These are phyloP conservation scores for Arnoldichthys spilopterus DNA, from an alignment of 2,797 vertebrate species.

Conservation along the genomic window DNA sequence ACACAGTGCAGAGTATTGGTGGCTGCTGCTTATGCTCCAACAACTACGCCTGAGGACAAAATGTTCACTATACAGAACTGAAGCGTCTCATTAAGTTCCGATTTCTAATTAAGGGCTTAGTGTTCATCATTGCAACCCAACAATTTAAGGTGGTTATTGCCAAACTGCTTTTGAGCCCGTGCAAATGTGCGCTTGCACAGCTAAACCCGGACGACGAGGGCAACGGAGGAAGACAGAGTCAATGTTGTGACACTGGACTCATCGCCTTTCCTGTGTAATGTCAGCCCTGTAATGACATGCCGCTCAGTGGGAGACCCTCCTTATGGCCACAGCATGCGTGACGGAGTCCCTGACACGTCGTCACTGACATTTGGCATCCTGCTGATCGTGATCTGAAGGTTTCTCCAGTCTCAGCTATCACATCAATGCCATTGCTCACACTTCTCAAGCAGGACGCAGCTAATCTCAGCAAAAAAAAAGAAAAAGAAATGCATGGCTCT, in stretches of 20 bases:
- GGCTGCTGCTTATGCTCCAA: constrained; percentile 16
- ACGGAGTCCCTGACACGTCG: constrained; percentile 37
- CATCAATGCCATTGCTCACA: constrained; percentile 20
- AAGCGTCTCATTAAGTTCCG: constrained; percentile 26
- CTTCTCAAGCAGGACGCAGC: constrained; percentile 6
- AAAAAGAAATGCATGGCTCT: background rate
- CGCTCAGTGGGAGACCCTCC: constrained; percentile 35
- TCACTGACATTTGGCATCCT: constrained; percentile 51
- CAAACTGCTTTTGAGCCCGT: constrained; percentile 12
- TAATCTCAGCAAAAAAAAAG: constrained; percentile 11
- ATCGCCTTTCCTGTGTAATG: constrained; percentile 40
- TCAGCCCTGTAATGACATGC: constrained; percentile 38
- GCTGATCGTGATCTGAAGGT: constrained; percentile 47
- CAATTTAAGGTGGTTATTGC: constrained; percentile 21
- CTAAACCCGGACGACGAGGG: background rate
- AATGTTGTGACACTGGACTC: constrained; percentile 34
- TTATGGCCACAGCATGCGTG: constrained; percentile 46
- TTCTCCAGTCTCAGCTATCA: constrained; percentile 33
- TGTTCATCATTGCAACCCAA: constrained; percentile 14
- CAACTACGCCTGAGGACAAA: constrained; percentile 20
- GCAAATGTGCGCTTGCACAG: background rate
- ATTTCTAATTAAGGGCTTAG: constrained; percentile 16
- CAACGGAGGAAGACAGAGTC: constrained; percentile 12
- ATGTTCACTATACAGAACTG: constrained; percentile 17
- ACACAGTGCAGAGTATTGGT: constrained; percentile 21